A percentile compares a stretch with the other conserved stretches of the same genome.
These are phyloP conservation scores for Leucopsar rothschildi DNA, from an alignment of 2,113 vertebrate genomes.

Conservation along the genomic window DNA sequence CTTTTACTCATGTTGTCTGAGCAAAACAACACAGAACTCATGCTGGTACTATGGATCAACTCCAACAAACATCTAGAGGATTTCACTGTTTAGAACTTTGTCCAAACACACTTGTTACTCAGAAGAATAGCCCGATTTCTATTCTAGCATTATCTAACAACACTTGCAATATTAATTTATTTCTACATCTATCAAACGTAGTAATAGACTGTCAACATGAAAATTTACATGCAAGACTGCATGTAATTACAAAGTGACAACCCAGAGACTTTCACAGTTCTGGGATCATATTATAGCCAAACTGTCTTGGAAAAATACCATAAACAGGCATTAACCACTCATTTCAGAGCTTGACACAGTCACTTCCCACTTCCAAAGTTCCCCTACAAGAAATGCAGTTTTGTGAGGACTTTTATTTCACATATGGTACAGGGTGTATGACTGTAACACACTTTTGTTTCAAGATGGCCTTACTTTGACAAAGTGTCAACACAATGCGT, in stretches of 20 bases:
- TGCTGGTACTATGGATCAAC: neutral
- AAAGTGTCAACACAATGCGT: neutral
- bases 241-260: neutral
- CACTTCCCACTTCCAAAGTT: neutral
- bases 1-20: neutral
- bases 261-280: neutral
- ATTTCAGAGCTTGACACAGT: neutral
- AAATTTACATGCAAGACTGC: neutral
- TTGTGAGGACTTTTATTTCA: neutral
- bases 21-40: neutral
- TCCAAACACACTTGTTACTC: neutral
- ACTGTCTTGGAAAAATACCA: neutral
- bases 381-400: neutral
- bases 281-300: neutral
- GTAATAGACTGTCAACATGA: neutral
- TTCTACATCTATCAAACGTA: neutral
- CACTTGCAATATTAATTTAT: neutral
- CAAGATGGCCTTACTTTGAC: neutral
- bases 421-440: fast-evolving
- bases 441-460: neutral
- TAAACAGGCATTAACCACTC: neutral
- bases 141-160: neutral
- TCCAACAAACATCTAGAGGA: neutral
- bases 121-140: neutral
- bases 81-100: neutral